Conservation (phyloP, 2,113 vertebrate species). For the Proterorhinus semilunaris region DNA sequence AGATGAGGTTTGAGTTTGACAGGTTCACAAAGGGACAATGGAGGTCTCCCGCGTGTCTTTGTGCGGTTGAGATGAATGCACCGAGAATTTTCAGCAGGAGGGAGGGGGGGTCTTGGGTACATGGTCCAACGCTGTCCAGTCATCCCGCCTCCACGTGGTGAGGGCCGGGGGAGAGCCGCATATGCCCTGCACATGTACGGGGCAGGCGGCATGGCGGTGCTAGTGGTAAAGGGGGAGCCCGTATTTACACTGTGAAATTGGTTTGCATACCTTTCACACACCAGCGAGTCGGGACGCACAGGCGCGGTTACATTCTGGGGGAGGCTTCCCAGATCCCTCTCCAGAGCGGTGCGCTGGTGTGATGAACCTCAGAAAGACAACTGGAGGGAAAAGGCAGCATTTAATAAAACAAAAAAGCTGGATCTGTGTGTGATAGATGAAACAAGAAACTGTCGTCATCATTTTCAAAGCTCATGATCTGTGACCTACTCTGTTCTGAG, state of each 20-base stretch:
- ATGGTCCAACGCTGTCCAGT: conserved; percentile 10
- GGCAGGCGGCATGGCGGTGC: background rate
- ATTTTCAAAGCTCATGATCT: too few relatives aligned
- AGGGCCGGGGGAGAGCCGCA: conserved; percentile 33
- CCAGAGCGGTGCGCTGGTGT: background rate
- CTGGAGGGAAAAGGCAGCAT: background rate
- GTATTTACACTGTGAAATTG: conserved; percentile 52
- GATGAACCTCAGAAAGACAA: background rate
- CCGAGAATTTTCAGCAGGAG: background rate
- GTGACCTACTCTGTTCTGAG: too few relatives aligned
- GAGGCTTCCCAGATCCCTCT: background rate
- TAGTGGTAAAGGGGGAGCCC: conserved; percentile 29
- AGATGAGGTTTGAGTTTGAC: conserved; percentile 7
- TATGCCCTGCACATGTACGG: conserved; percentile 46
- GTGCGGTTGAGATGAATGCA: background rate
- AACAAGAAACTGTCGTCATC: background rate
- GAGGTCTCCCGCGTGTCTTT: background rate
- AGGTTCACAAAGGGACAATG: background rate
- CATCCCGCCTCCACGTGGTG: conserved; percentile 9
- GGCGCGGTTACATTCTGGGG: background rate
- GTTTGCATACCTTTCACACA: conserved; percentile 41
- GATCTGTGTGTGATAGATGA: too few relatives aligned
- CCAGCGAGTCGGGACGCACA: conserved; percentile 11
- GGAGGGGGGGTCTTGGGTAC: background rate
- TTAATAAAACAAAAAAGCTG: too few relatives aligned